Base-by-base conservation (phyloP, 2,113 vertebrate genomes). In the Brevimyrus niger region DNA sequence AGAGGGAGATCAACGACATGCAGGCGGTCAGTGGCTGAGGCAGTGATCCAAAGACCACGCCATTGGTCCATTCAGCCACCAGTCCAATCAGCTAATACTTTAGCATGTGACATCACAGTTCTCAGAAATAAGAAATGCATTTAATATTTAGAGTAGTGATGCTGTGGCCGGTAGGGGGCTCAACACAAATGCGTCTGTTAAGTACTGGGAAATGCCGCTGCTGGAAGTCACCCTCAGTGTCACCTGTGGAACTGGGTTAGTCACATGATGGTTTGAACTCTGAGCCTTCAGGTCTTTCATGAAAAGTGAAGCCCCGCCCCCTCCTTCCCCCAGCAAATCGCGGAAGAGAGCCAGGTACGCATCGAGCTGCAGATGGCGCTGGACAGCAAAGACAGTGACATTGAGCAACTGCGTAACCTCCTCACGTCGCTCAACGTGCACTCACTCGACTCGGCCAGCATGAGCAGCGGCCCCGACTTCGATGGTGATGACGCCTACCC, bases 371-470 rank as follows among this genome's bases (percentile, higher is more conserved):
- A 99, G 94, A 99, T 99, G 98, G 97, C 98, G 23, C 95, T 99
- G 92, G 98, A 99, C 94, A 99, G 98, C 90, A 99, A 99, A 91
- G 98, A 99, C 94, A 99, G 98, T 3, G 98, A 99, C 93, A 99
- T 99, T n/a, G 98, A 99, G 93, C 98, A 99, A 94, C 97, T 99
- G 51, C 97, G 98, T 42, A 97, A 96, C 0, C 97, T 97, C 89
- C 96, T 99, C 7, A 97, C 97, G 92, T 94, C 97, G 4, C 92
- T 99, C 88, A 98, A 97, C 1, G 96, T 97, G 3, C 97, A 98
- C 5, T 96, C 96, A 0, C 95, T 99, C 65, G 98, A 99, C 90
- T 98, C 96, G 0, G 97, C 97, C 83, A 99, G 98, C 50, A 95
- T 97, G 91, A 96, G 97, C 94, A 98, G 98, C 1, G 98, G 98